Evolutionary conservation across 2,113 vertebrate species (phyloP).

Genomic region (Oenanthe melanoleuca): DNA sequence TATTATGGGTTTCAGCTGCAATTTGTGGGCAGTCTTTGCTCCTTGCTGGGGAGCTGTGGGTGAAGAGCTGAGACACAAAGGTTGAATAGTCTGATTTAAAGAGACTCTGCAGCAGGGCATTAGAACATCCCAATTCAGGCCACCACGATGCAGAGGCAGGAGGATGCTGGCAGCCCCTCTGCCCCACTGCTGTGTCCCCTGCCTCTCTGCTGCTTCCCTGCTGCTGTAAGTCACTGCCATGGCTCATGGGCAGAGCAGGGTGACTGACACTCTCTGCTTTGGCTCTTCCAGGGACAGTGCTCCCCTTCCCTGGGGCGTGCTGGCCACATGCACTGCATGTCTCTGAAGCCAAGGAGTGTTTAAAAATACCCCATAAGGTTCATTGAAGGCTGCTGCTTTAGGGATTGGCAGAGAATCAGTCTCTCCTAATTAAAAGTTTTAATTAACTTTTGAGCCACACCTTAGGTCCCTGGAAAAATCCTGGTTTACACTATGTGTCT

Average conservation of each 20-base stretch:
- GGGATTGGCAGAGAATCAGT: not conserved
- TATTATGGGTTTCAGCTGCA: constrained; percentile 42
- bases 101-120: not conserved
- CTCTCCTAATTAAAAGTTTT: not conserved
- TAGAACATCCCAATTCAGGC: not conserved
- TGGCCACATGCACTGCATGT: accelerated
- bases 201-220: not conserved
- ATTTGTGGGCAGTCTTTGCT: constrained; percentile 39
- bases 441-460: not conserved
- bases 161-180: not conserved
- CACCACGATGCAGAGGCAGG: not conserved
- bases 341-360: not conserved
- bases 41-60: constrained; percentile 4
- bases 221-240: not conserved
- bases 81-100: constrained; percentile 16
- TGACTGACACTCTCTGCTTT: not conserved
- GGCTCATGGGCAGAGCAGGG: not conserved
- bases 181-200: not conserved
- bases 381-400: not conserved
- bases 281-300: not conserved
- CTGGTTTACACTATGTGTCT: not conserved
- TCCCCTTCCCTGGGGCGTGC: accelerated
- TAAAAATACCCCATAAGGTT: not conserved
- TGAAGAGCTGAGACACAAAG: constrained; percentile 45
- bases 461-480: accelerated